These are phyloP conservation scores for Microtus oregoni DNA, from an alignment of 2,113 vertebrate species.

Conservation along the genomic window DNA sequence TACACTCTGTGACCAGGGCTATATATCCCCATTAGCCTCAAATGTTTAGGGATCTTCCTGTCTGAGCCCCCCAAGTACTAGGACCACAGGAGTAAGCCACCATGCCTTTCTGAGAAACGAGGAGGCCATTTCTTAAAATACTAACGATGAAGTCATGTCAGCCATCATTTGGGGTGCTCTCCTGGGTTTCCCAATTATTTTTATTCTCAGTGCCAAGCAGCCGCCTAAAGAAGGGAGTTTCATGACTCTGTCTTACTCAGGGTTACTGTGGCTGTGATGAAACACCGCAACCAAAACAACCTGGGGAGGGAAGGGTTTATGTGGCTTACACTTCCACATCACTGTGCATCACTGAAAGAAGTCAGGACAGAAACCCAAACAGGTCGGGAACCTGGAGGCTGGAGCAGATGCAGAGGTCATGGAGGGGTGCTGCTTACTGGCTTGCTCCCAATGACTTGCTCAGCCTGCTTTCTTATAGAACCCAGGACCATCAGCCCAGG, in stretches of 20 bases:
- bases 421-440: neutral
- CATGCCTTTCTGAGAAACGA: neutral
- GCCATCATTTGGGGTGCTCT: neutral
- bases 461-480: neutral
- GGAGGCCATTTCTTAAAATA: neutral
- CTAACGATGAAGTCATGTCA: neutral
- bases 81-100: neutral
- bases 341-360: neutral
- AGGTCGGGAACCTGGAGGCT: neutral
- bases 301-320: neutral
- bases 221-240: neutral
- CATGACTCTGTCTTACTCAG: neutral
- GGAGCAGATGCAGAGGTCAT: neutral
- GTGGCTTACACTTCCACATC: neutral
- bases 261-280: neutral
- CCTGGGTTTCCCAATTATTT: neutral
- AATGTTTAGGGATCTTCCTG: neutral
- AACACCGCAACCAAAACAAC: neutral
- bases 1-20: neutral
- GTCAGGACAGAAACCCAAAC: neutral
- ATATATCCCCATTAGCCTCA: neutral
- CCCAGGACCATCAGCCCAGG: neutral
- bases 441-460: neutral
- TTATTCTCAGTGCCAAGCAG: neutral
- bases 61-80: neutral